These are phyloP conservation scores for Autographa gamma DNA, from an alignment of 2,888 invertebrate species.

Conservation along the genomic window DNA sequence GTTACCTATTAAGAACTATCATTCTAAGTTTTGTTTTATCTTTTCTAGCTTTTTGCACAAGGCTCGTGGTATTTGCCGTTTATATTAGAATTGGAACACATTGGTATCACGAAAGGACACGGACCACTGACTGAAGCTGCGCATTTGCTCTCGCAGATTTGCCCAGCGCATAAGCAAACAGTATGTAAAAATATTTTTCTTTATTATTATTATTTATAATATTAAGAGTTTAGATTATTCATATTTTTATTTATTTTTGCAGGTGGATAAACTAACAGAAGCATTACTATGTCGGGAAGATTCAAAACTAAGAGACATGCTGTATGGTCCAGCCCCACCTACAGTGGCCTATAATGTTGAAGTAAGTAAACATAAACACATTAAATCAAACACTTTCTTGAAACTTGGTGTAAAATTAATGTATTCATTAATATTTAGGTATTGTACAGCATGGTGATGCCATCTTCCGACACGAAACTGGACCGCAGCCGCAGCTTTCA, in stretches of 20 bases:
- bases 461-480: conserved; percentile 94
- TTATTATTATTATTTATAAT: neutral
- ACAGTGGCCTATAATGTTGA: conserved; percentile 86
- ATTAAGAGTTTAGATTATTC: neutral
- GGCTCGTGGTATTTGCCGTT: conserved; percentile 93
- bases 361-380: conserved; percentile 61
- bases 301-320: conserved; percentile 80
- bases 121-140: conserved; percentile 95
- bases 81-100: conserved; percentile 95
- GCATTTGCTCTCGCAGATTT: conserved; percentile 93
- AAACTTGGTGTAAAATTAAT: conserved; percentile 15
- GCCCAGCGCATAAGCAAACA: conserved; percentile 93
- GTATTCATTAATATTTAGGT: conserved; percentile 82
- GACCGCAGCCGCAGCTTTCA: conserved; percentile 90
- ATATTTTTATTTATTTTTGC: conserved; percentile 29
- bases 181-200: conserved; percentile 71
- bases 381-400: neutral
- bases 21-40: conserved; percentile 24
- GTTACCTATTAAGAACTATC: neutral
- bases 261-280: conserved; percentile 84
- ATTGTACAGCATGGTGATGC: conserved; percentile 97
- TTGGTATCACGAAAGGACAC: conserved; percentile 95
- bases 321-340: conserved; percentile 84
- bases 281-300: conserved; percentile 83
- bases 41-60: conserved; percentile 93